These are phyloP conservation scores for Chironex yamaguchii DNA, from an alignment of 30 jellyfish, hydroid and myxozoan genomes.

Conservation along the genomic window DNA sequence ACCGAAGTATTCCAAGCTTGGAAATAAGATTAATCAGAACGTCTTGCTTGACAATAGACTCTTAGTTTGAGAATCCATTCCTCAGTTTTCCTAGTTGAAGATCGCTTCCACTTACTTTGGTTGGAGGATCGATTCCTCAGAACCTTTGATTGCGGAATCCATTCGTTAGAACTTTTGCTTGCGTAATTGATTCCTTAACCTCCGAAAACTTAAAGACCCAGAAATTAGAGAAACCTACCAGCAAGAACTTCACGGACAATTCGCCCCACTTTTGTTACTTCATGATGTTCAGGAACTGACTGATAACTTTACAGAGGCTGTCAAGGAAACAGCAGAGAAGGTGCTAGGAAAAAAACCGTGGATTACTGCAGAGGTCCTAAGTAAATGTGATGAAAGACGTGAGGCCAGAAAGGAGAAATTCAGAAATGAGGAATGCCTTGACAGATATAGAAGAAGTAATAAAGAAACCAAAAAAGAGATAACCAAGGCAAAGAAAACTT, in stretches of 20 bases:
- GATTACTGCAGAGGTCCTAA: slow-evolving; percentile 9
- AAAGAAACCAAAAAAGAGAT: not conserved
- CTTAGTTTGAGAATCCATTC: no score
- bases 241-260: not conserved
- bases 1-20: no score
- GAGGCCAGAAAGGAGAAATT: not conserved
- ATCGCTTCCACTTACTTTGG: no score
- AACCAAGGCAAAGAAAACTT: not conserved
- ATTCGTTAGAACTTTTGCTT: no score
- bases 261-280: not conserved
- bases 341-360: slow-evolving; percentile 10
- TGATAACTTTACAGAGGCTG: not conserved
- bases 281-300: not conserved
- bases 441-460: not conserved
- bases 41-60: no score
- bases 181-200: no score
- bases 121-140: no score
- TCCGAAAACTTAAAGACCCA: no score
- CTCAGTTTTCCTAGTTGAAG: no score
- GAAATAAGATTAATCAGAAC: no score
- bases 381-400: not conserved
- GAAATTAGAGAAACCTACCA: not conserved
- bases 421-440: not conserved
- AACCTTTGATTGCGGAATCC: no score
- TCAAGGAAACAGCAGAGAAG: not conserved